These are phyloP conservation scores for Platyscapa corneri DNA, from an alignment of 1,140 invertebrate species.

Conservation along the genomic window DNA sequence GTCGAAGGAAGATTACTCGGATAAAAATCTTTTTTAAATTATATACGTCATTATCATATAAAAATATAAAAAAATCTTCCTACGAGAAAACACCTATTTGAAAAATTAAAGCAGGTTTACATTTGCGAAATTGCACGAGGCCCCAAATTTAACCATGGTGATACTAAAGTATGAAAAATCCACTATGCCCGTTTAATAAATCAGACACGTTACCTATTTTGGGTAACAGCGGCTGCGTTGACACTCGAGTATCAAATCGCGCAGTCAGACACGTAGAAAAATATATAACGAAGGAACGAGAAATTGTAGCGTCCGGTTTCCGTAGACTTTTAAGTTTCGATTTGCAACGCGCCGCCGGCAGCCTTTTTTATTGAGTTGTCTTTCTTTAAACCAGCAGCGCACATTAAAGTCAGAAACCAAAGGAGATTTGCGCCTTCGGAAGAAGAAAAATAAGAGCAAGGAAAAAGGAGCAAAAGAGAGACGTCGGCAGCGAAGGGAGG, in stretches of 20 bases:
- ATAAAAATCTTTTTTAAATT: too few species aligned
- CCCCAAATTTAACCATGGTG: background rate
- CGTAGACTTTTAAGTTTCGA: background rate
- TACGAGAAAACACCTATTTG: too few species aligned
- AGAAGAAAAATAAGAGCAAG: background rate
- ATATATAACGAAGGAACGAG: background rate
- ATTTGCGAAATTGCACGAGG: too few species aligned
- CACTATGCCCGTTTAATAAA: background rate
- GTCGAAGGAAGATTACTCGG: too few species aligned
- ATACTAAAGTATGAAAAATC: background rate
- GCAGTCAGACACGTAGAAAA: too few species aligned
- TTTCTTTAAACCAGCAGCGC: background rate
- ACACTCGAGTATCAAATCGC: too few species aligned
- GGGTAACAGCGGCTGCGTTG: background rate
- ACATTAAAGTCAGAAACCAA: conserved; percentile 33
- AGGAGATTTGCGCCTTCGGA: background rate
- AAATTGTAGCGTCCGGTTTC: background rate
- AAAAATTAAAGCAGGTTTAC: too few species aligned
- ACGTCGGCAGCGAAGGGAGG: background rate
- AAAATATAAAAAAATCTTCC: too few species aligned
- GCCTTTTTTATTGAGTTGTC: background rate
- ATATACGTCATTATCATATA: too few species aligned
- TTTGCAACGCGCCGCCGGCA: background rate
- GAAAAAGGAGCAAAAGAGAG: background rate
- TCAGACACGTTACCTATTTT: background rate